Evolutionary conservation across 2,797 vertebrate genomes (phyloP), one percentile per base, ranked within the genome.

Genomic region (Lepidocolaptes lacrymiger): DNA sequence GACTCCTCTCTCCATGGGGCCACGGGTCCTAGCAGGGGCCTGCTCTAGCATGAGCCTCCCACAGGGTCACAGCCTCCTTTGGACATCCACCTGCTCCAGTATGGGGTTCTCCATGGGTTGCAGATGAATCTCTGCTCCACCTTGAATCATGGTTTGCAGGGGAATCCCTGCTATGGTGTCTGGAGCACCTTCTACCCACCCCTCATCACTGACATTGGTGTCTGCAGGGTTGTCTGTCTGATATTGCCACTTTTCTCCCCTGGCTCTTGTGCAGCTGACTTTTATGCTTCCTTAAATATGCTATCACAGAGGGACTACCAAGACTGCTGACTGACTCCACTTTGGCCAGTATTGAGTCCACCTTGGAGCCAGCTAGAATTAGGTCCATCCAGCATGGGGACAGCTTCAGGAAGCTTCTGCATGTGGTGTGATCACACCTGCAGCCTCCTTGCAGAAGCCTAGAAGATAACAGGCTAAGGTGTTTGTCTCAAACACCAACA

Each of bases 131-230:
- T 73, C 24, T 66, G 24, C 37, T 73, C 16, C 52, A 46, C 21
- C 8, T 3, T 48, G 48, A 21, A 55, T 9, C 46, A 46, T 0
- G 0, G 7, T 17, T 22, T 52, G 34, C 16, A 66, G 17, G 9
- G 26, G 4, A 78, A 74, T 61, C 49, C 62, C 30, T 61, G 12
- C n/a, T 39, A 27, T 5, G 2, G 64, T 5, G 3, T 14, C 36
- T 67, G 52, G 1, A 68, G 4, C 12, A 88, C 1, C 14, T 77
- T 24, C 26, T 43, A 4, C 11, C 12, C 1, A 5, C 61, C 14
- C 22, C 68, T 12, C 30, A 73, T 44, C 43, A 71, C 36, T 13
- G 22, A 17, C 22, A 19, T 12, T 32, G 14, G 4, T 10, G 16
- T 30, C 32, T 81, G 28, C 51, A 76, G 43, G 3, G 13, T 2